Evolutionary conservation across 2,888 invertebrate genomes (phyloP), one percentile per base, ranked within the genome.

Genomic region (Ecliptopera silaceata): DNA sequence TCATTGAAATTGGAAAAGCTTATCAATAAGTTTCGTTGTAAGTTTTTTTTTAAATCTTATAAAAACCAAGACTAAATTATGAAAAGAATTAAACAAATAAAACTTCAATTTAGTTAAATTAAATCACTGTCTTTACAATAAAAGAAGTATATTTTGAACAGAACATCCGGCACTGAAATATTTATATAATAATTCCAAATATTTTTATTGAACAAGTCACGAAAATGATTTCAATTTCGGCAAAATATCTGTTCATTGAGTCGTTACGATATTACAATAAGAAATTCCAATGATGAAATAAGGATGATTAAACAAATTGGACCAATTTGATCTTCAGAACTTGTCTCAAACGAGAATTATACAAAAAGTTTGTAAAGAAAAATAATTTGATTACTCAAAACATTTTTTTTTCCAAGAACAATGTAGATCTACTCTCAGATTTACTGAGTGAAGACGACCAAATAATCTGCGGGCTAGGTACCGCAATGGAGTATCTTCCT

Each of bases 401-500:
- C 4, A 39, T n/a, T 2, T 31, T 36, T n/a, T 12, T 43, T 34
- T 26, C 46, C 17, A 36, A 11, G 22, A 44, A 39, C 34, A 50
- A 41, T 39, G 4, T 10, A 36, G 31, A 51, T 38, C 38, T 43
- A 57, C 43, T 43, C 38, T 43, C 43, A 43, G 26, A 70, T 75
- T 80, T 87, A 88, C 64, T 86, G 82, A 39, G 82, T 85, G 58
- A 85, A 88, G 75, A 89, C 86, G 80, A 86, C 82, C 82, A 86
- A 86, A 79, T 84, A 84, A 56, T 88, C 85, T 69, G 75, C 77
- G 74, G 86, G 88, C 89, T 91, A 91, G 81, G 91, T 86, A 61
- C 93, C 94, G 72, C 95, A 92, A 61, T 93, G 93, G 90, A 99
- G 95, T 68, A 99, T 94, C 86, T 97, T 98, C 79, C 98, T 96